These are phyloP conservation scores for Panzeria rudis DNA, from an alignment of 2,888 invertebrate genomes.

Conservation along the genomic window DNA sequence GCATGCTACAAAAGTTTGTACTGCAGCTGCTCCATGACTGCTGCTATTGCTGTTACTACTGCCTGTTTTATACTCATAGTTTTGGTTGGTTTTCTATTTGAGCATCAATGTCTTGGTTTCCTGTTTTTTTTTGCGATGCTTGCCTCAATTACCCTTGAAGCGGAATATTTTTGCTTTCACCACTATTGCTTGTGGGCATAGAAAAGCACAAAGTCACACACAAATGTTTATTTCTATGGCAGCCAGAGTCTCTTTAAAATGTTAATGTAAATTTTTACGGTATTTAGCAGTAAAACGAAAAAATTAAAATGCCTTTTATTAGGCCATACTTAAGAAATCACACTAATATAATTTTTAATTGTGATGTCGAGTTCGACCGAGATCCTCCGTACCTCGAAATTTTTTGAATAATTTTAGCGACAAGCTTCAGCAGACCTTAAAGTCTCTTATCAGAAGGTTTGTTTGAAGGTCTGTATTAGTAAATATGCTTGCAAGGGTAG, in stretches of 20 bases:
- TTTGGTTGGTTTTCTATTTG: constrained; percentile 25
- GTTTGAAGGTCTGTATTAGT: no score
- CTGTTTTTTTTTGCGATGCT: neutral
- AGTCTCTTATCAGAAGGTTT: no score
- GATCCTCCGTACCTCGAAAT: no score
- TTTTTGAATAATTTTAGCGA: no score
- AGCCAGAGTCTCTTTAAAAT: constrained; percentile 15
- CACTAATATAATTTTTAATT: no score
- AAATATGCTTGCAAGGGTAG: no score
- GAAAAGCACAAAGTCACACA: constrained; percentile 1
- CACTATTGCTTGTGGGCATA: constrained; percentile 44
- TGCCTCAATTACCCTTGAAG: constrained; percentile 41
- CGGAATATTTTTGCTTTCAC: constrained; percentile 37
- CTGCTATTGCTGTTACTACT: constrained; percentile 20
- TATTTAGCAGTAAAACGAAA: neutral
- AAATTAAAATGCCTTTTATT: neutral
- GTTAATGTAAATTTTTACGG: constrained; percentile 1
- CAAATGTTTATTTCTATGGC: constrained; percentile 30
- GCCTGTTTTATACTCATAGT: constrained; percentile 21
- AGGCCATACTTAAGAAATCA: neutral
- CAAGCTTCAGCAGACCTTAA: no score
- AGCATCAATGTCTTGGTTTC: constrained; percentile 53
- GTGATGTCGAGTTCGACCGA: no score
- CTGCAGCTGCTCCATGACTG: constrained; percentile 60
- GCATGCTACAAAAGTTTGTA: constrained; percentile 69